These are phyloP conservation scores for Sturmia bella DNA, from an alignment of 2,888 invertebrate species.

Conservation along the genomic window DNA sequence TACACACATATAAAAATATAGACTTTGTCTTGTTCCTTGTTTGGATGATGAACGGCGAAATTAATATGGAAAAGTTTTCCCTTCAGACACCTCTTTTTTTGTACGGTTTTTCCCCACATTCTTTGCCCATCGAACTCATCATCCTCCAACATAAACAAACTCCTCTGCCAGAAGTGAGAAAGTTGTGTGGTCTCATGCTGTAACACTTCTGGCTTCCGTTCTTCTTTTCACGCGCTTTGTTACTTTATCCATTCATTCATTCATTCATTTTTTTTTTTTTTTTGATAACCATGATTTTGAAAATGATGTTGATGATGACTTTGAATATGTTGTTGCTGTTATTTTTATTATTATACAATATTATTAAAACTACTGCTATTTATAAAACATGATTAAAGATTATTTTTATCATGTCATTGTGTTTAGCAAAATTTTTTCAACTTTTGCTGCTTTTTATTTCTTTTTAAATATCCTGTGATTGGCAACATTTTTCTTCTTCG, in stretches of 20 bases:
- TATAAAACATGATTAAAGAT: slow-evolving; percentile 59
- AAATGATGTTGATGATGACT: slow-evolving; percentile 19
- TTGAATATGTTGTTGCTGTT: slow-evolving; percentile 21
- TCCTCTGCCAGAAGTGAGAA: too few species aligned
- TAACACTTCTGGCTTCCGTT: too few species aligned
- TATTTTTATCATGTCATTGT: slow-evolving; percentile 58
- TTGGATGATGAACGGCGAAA: too few species aligned
- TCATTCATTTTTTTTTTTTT: not conserved
- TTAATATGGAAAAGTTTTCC: too few species aligned
- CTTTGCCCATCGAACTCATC: too few species aligned
- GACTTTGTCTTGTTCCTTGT: too few species aligned
- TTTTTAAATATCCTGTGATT: slow-evolving; percentile 33
- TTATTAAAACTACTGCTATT: slow-evolving; percentile 53
- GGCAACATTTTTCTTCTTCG: not conserved
- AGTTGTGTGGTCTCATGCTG: too few species aligned
- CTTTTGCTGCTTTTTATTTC: slow-evolving; percentile 11
- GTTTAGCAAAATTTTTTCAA: slow-evolving; percentile 50
- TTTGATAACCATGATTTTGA: not conserved
- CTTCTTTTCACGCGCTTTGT: slow-evolving; percentile 2
- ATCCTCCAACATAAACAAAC: too few species aligned
- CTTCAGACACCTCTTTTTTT: too few species aligned
- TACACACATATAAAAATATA: too few species aligned
- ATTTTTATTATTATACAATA: slow-evolving; percentile 45
- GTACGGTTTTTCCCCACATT: too few species aligned
- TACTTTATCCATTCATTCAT: not conserved